Evolutionary conservation across 2,888 invertebrate species (phyloP).

Genomic region (Phasia obesa): DNA sequence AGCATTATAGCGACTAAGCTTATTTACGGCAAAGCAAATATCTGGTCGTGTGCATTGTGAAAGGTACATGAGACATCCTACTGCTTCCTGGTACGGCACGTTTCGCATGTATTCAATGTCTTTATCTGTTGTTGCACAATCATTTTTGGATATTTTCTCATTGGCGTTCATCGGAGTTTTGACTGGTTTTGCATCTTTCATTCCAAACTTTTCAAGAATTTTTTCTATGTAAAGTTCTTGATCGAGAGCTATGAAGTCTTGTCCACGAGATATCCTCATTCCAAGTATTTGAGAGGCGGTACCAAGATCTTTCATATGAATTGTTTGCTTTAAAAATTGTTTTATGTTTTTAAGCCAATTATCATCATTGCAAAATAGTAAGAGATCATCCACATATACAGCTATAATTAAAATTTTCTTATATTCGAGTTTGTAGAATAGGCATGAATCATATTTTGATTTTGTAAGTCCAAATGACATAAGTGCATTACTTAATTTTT

Average conservation of each 20-base stretch:
- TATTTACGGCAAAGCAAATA: slow-evolving; percentile 51
- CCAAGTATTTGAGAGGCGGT: slow-evolving; percentile 49
- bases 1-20: slow-evolving; percentile 47
- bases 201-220: slow-evolving; percentile 52
- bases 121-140: slow-evolving; percentile 35
- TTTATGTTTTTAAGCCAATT: not conserved
- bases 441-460: slow-evolving; percentile 44
- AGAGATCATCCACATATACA: slow-evolving; percentile 51
- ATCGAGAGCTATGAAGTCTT: slow-evolving; percentile 32
- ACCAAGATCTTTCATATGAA: slow-evolving; percentile 56
- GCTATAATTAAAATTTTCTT: slow-evolving; percentile 37
- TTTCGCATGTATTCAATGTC: slow-evolving; percentile 38
- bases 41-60: slow-evolving; percentile 49
- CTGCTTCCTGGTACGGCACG: slow-evolving; percentile 47
- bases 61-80: slow-evolving; percentile 51
- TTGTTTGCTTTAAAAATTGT: not conserved
- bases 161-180: slow-evolving; percentile 44
- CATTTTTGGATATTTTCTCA: slow-evolving; percentile 47
- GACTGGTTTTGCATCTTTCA: slow-evolving; percentile 56
- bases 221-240: slow-evolving; percentile 46
- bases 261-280: slow-evolving; percentile 46
- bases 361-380: slow-evolving; percentile 46
- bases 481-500: slow-evolving; percentile 57
- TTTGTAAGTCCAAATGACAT: slow-evolving; percentile 43
- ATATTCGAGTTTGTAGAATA: slow-evolving; percentile 34